These are phyloP conservation scores for Australoheros scitulus DNA, from an alignment of 2,113 vertebrate genomes.

Conservation along the genomic window DNA sequence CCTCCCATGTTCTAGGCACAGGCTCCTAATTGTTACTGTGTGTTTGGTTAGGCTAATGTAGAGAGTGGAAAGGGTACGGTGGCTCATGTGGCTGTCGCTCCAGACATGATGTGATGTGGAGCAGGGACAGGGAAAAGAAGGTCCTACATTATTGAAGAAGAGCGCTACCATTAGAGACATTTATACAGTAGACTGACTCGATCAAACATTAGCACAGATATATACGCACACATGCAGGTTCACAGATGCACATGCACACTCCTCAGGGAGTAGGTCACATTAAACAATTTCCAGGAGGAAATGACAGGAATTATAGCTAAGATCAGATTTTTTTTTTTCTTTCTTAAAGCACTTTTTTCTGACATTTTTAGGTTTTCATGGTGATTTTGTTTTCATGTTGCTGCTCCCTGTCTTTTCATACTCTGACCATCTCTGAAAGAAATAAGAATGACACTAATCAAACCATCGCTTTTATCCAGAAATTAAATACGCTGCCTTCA, in stretches of 20 bases:
- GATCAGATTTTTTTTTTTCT: not conserved
- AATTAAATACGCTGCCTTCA: constrained; percentile 39
- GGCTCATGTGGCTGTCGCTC: constrained; percentile 66
- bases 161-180: constrained; percentile 68
- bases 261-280: not conserved
- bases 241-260: constrained; percentile 18
- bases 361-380: constrained; percentile 24
- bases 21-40: not conserved
- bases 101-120: constrained; percentile 45
- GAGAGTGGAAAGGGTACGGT: constrained; percentile 15
- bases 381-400: constrained; percentile 13
- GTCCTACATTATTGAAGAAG: constrained; percentile 74
- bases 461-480: constrained; percentile 39
- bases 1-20: not conserved
- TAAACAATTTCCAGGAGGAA: constrained; percentile 5
- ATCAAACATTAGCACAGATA: constrained; percentile 41
- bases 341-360: not conserved
- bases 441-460: constrained; percentile 47
- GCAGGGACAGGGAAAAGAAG: constrained; percentile 39
- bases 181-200: constrained; percentile 66
- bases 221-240: not conserved
- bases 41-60: constrained; percentile 16
- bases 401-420: constrained; percentile 25
- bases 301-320: constrained; percentile 8
- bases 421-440: constrained; percentile 28